Base-by-base conservation (phyloP, 2,888 invertebrate species). In the Cerastis rubricosa region DNA sequence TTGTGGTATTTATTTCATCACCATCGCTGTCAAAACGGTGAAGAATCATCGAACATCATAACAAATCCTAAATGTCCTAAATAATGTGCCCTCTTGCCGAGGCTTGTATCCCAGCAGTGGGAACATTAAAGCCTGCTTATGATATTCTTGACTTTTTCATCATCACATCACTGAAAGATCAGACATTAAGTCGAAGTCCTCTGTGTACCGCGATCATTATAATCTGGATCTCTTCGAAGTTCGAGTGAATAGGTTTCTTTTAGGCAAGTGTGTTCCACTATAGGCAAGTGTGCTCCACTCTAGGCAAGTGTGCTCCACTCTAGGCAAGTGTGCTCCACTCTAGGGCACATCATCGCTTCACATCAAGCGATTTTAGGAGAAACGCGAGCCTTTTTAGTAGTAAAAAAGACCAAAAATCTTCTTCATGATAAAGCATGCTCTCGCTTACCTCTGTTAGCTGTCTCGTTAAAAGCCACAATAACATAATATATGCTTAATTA, bases 41-140 rank as follows among this genome's bases (percentile, higher is more conserved):
- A 57, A 57, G n/a, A 25, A 57, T n/a, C n/a, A n/a, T n/a, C n/a
- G 6, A 14, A 14, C 14, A 57, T 14, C 7, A 7, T 12, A 6
- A 57, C 0, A 0, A 25, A 25, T 54, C 1, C 11, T 0, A 0
- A 1, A n/a, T n/a, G 2, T 1, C 12, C n/a, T 12, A 54, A 6
- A n/a, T n/a, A n/a, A n/a, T n/a, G n/a, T n/a, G n/a, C 35, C 19
- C 0, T 35, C 19, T 19, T 11, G 6, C 1, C 22, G 35, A 35
- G 22, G 11, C 8, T 2, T 22, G 2, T 11, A 35, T 22, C 61
- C 11, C 19, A 19, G 1, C 22, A 61, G 29, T 54, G 8, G 17
- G 17, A 59, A 59, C 17, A 29, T 11, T 1, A 1, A 4, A 54
- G 25, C 6, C 25, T 12, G 19, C 19, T 61, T 19, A 9, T 3